A percentile compares a stretch with the other conserved stretches of the same genome.
These are phyloP conservation scores for Panzeria rudis DNA, from an alignment of 2,888 invertebrate species.

Conservation along the genomic window DNA sequence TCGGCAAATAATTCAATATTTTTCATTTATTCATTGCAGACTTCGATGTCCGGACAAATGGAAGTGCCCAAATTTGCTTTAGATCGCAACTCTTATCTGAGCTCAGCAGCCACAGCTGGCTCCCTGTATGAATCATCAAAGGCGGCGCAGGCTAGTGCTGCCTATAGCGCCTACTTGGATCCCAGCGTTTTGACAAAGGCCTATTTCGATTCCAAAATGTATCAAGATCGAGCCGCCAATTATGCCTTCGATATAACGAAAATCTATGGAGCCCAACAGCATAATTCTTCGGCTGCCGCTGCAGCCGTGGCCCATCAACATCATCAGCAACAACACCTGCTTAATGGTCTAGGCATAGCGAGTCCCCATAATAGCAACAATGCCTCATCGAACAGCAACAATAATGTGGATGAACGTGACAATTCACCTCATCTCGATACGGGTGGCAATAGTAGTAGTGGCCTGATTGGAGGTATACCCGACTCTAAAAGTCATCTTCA, in stretches of 20 bases:
- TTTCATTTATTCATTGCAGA: slow-evolving; percentile 73
- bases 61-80: slow-evolving; percentile 83
- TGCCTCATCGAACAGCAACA: slow-evolving; percentile 79
- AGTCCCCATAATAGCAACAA: slow-evolving; percentile 76
- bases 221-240: slow-evolving; percentile 83
- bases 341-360: slow-evolving; percentile 77
- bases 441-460: slow-evolving; percentile 75
- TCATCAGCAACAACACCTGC: slow-evolving; percentile 79
- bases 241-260: slow-evolving; percentile 84
- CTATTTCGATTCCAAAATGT: slow-evolving; percentile 84
- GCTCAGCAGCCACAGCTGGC: slow-evolving; percentile 82
- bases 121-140: slow-evolving; percentile 80
- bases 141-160: slow-evolving; percentile 82
- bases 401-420: slow-evolving; percentile 81
- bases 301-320: slow-evolving; percentile 81
- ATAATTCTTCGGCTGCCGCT: slow-evolving; percentile 77
- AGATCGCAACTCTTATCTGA: slow-evolving; percentile 81
- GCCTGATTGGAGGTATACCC: slow-evolving; percentile 69
- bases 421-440: slow-evolving; percentile 82
- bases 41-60: slow-evolving; percentile 82
- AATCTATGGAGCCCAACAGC: slow-evolving; percentile 83
- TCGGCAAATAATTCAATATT: slow-evolving; percentile 20
- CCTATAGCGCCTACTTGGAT: slow-evolving; percentile 83
- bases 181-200: slow-evolving; percentile 84
- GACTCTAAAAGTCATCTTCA: slow-evolving; percentile 81